Conservation (phyloP, 2,888 invertebrate species). For the Standfussiana lucernea region DNA sequence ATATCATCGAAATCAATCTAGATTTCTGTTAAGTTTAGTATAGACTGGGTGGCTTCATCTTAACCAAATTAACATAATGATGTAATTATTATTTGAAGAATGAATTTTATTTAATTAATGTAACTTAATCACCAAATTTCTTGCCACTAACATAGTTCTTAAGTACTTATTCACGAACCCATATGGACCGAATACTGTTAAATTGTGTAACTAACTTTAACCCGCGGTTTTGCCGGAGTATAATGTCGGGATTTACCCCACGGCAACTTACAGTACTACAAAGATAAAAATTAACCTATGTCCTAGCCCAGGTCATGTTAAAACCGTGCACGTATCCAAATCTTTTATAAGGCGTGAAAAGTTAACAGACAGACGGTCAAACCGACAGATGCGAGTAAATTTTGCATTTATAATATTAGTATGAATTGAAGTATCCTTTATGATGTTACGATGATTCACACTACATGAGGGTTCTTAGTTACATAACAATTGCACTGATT, state of each 20-base stretch:
- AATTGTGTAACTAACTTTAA: neutral
- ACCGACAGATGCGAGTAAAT: neutral
- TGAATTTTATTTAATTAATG: too few species aligned
- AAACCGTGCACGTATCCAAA: neutral
- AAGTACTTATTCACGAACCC: too few species aligned
- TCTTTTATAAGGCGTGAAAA: neutral
- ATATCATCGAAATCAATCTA: neutral
- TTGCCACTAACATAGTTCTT: too few species aligned
- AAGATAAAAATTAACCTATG: neutral
- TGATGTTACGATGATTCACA: neutral
- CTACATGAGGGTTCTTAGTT: neutral
- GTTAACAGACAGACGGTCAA: neutral
- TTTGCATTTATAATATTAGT: neutral
- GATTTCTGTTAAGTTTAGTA: neutral
- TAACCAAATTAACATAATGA: too few species aligned
- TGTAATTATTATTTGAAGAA: too few species aligned
- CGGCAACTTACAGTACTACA: neutral
- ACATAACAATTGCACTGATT: slow-evolving; percentile 5
- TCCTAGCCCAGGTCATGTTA: neutral
- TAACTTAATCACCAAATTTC: too few species aligned
- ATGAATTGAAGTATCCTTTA: neutral
- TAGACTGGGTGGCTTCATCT: too few species aligned
- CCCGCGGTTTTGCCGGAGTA: neutral
- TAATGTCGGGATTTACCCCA: neutral
- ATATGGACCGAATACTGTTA: neutral